These are phyloP conservation scores for Scylla paramamosain DNA, from an alignment of 1,140 invertebrate genomes.

Conservation along the genomic window DNA sequence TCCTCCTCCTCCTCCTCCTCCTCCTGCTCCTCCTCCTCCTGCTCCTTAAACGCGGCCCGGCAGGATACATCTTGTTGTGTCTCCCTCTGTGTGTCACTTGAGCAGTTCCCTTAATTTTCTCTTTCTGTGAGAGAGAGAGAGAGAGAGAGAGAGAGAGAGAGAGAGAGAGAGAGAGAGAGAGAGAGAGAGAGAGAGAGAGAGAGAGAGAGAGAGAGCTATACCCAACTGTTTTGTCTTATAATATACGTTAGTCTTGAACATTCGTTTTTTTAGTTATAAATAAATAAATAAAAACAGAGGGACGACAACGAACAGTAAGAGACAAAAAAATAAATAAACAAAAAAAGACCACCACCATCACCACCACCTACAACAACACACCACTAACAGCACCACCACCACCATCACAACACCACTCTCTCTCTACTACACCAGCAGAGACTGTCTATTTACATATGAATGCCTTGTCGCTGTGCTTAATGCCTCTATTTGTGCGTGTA, in stretches of 20 bases:
- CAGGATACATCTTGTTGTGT: slow-evolving; percentile 8
- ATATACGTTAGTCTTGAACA: too few relatives aligned
- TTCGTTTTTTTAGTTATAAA: too few relatives aligned
- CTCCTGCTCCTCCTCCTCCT: neutral
- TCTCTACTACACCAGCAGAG: neutral
- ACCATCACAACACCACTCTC: neutral
- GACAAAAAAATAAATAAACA: too few relatives aligned
- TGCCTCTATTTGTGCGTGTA: neutral
- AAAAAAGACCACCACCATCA: too few relatives aligned
- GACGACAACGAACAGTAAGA: too few relatives aligned
- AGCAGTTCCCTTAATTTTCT: slow-evolving; percentile 28
- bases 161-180: too few relatives aligned
- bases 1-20: slow-evolving; percentile 17
- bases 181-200: too few relatives aligned
- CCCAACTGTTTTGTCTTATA: too few relatives aligned
- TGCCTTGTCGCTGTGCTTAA: neutral
- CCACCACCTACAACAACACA: too few relatives aligned
- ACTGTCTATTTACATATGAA: slow-evolving; percentile 2
- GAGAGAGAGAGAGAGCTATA: too few relatives aligned
- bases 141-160: too few relatives aligned
- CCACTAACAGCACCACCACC: neutral
- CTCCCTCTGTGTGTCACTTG: slow-evolving; percentile 18
- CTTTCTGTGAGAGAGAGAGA: neutral
- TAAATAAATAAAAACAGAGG: too few relatives aligned
- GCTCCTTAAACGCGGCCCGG: neutral